phyloP scores from a whole-genome alignment of 2,797 vertebrate genomes.

The Falco rusticolus region DNA sequence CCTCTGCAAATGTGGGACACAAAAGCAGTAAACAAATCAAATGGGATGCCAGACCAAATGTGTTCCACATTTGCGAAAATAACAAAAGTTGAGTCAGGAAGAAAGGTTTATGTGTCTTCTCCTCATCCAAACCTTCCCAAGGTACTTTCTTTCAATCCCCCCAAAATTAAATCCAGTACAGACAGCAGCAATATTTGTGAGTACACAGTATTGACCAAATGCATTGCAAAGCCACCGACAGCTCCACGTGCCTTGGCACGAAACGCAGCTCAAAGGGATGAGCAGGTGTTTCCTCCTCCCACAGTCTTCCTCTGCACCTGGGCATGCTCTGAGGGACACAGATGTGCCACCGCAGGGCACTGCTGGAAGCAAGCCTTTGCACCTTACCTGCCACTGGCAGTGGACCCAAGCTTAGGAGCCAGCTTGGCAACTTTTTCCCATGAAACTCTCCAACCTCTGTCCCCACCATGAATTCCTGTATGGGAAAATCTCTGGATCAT shows the following conservation, averaged over 20 bases:
- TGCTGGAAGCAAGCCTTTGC: accelerated
- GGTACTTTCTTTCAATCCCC: constrained; percentile 14
- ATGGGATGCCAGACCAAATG: constrained; percentile 52
- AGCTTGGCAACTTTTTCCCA: background rate
- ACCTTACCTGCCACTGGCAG: background rate
- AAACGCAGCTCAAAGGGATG: accelerated
- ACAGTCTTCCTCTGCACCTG: accelerated
- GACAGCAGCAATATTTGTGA: constrained; percentile 28
- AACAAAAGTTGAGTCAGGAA: constrained; percentile 37
- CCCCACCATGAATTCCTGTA: accelerated
- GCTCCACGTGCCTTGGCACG: background rate
- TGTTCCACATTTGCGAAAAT: constrained; percentile 57
- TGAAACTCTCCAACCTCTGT: background rate
- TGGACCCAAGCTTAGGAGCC: background rate
- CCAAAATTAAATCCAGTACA: constrained; percentile 26
- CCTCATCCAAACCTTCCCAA: constrained; percentile 33
- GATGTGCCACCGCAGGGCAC: accelerated
- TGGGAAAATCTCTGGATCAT: background rate
- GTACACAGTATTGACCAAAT: accelerated
- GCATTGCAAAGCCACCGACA: background rate
- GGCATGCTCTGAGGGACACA: accelerated
- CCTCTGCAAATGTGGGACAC: constrained; percentile 21
- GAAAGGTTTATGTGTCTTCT: constrained; percentile 59
- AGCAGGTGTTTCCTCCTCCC: background rate
- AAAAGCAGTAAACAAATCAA: constrained; percentile 65